Evolutionary conservation across 2,113 vertebrate genomes (phyloP).

Genomic region (Reinhardtius hippoglossoides): DNA sequence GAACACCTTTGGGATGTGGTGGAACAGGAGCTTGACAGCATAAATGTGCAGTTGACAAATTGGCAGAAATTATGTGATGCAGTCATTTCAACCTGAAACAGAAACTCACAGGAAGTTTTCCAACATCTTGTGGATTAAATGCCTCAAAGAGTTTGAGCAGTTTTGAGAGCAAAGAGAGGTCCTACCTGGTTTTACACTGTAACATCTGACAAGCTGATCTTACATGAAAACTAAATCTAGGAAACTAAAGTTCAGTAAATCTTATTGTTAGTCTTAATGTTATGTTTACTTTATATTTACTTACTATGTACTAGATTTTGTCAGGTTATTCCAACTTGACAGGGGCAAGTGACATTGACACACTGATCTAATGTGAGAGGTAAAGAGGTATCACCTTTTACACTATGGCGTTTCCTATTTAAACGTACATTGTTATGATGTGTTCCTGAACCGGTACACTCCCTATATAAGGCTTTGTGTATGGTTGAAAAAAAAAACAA

Average conservation of each 20-base stretch:
- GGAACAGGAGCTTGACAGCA: neutral
- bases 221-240: no score
- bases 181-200: neutral
- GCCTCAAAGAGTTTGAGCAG: neutral
- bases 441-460: neutral
- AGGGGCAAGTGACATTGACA: no score
- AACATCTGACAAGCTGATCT: no score
- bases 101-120: neutral
- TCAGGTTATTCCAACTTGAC: no score
- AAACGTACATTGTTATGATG: no score
- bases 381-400: no score
- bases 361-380: no score
- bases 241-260: no score
- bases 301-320: no score
- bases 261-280: neutral
- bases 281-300: no score
- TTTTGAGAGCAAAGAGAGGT: neutral
- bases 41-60: neutral
- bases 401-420: no score
- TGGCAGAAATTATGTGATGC: neutral
- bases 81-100: no score
- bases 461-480: constrained; percentile 14
- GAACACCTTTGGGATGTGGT: neutral
- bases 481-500: neutral
- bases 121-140: neutral